Percentiles rank a stretch among this genome's conserved stretches.
These are phyloP conservation scores for Lycaena phlaeas DNA, from an alignment of 2,888 invertebrate species.

Conservation along the genomic window DNA sequence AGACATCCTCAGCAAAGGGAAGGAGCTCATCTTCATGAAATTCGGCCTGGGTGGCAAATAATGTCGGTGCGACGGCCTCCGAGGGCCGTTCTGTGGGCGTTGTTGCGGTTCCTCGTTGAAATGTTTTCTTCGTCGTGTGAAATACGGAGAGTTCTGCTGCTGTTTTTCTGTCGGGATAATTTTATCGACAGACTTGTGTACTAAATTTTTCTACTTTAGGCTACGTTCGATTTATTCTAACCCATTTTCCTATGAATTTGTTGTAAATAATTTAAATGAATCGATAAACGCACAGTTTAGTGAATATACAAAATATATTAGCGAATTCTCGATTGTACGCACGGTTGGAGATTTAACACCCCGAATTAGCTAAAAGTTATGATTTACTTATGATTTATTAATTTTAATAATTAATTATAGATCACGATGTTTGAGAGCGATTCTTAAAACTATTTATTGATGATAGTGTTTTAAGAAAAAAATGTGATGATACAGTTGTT, in stretches of 20 bases:
- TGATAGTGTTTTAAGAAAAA: background rate
- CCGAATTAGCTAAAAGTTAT: conserved; percentile 44
- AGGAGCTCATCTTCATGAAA: conserved; percentile 95
- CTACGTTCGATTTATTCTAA: conserved; percentile 36
- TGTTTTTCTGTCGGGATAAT: conserved; percentile 21
- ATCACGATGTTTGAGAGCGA: background rate
- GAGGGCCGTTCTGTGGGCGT: conserved; percentile 26
- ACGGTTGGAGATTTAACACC: conserved; percentile 51
- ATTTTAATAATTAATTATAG: background rate
- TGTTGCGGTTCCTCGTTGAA: conserved; percentile 19
- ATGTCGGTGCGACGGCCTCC: conserved; percentile 52
- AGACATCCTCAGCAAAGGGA: conserved; percentile 92
- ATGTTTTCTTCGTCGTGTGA: conserved; percentile 15
- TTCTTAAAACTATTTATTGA: background rate
- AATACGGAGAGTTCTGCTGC: conserved; percentile 24
- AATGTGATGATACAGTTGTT: conserved; percentile 1
- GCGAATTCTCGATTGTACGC: conserved; percentile 59
- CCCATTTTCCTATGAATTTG: conserved; percentile 37
- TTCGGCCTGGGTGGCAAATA: conserved; percentile 89
- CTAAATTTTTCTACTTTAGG: conserved; percentile 41
- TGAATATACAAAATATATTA: conserved; percentile 59
- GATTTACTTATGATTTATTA: conserved; percentile 46
- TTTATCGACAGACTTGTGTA: conserved; percentile 34
- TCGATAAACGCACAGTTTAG: conserved; percentile 72
- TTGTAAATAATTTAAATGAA: conserved; percentile 56